Conservation (phyloP, 2,888 invertebrate species). For the Scaptomyza tumidula region DNA sequence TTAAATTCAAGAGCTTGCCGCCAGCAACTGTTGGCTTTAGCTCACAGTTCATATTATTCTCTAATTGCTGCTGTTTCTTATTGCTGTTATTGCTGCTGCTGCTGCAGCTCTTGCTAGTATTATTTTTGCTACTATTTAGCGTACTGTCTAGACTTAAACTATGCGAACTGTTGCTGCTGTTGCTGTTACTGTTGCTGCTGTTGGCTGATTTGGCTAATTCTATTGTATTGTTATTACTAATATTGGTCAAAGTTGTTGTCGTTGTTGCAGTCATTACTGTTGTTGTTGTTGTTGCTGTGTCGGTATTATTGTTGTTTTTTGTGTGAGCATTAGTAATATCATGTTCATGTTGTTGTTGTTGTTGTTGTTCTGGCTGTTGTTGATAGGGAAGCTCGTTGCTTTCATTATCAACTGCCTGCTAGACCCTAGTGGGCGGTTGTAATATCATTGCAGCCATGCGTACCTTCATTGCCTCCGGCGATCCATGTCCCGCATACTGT, state of each 20-base stretch:
- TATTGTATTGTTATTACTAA: slow-evolving; percentile 56
- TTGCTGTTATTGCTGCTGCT: slow-evolving; percentile 49
- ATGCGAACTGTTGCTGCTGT: slow-evolving; percentile 51
- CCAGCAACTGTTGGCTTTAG: slow-evolving; percentile 46
- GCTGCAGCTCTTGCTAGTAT: slow-evolving; percentile 43
- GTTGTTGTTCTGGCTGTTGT: slow-evolving; percentile 57
- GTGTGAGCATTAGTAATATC: slow-evolving; percentile 60
- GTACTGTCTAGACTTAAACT: slow-evolving; percentile 59
- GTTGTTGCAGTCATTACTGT: slow-evolving; percentile 47
- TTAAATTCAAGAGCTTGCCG: slow-evolving; percentile 59
- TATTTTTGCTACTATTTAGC: slow-evolving; percentile 52
- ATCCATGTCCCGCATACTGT: slow-evolving; percentile 84
- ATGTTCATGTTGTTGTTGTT: slow-evolving; percentile 60
- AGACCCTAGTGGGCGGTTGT: slow-evolving; percentile 94
- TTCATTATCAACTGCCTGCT: slow-evolving; percentile 85
- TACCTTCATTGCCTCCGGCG: slow-evolving; percentile 94
- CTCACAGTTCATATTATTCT: slow-evolving; percentile 69
- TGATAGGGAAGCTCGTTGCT: slow-evolving; percentile 65
- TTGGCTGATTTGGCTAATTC: slow-evolving; percentile 36
- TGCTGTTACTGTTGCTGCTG: slow-evolving; percentile 31
- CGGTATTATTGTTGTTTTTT: slow-evolving; percentile 41
- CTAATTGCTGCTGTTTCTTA: slow-evolving; percentile 42
- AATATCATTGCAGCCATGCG: slow-evolving; percentile 95
- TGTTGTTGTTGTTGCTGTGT: slow-evolving; percentile 39
- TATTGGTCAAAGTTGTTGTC: slow-evolving; percentile 65